Evolutionary conservation across 2,888 invertebrate species (phyloP).

Genomic region (Caenorhabditis wallacei): DNA sequence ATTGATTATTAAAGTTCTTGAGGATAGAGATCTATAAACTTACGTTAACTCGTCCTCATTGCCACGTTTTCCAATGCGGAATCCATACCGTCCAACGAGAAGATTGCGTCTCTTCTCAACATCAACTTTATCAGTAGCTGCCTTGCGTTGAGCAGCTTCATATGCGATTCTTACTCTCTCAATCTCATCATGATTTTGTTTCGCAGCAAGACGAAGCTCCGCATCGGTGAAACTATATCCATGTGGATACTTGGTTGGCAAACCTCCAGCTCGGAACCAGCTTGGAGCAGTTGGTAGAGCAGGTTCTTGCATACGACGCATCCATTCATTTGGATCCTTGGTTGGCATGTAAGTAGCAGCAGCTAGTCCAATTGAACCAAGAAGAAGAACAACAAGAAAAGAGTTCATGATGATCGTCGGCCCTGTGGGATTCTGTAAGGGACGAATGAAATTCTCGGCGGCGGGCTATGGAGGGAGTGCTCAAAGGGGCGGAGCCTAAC

Average conservation of each 20-base stretch:
- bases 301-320: background rate
- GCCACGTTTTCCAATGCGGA: slow-evolving; percentile 45
- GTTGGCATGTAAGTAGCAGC: slow-evolving; percentile 2
- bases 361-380: background rate
- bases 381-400: background rate
- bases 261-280: background rate
- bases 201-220: background rate
- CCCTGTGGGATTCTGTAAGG: background rate
- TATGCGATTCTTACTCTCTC: background rate
- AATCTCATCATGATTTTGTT: background rate
- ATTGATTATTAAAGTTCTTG: background rate
- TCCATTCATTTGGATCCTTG: background rate
- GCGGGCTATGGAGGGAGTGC: slow-evolving; percentile 23
- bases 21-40: background rate
- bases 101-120: slow-evolving; percentile 42
- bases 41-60: slow-evolving; percentile 6
- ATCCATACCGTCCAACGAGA: slow-evolving; percentile 52
- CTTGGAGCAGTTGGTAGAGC: background rate
- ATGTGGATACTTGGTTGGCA: background rate
- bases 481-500: slow-evolving; percentile 42
- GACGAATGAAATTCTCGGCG: background rate
- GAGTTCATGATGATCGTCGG: slow-evolving; percentile 15
- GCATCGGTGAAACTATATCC: background rate
- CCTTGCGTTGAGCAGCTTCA: background rate
- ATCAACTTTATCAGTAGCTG: background rate